These are phyloP conservation scores for Dicyrtoma fusca DNA, from an alignment of 2,888 invertebrate species.

Conservation along the genomic window DNA sequence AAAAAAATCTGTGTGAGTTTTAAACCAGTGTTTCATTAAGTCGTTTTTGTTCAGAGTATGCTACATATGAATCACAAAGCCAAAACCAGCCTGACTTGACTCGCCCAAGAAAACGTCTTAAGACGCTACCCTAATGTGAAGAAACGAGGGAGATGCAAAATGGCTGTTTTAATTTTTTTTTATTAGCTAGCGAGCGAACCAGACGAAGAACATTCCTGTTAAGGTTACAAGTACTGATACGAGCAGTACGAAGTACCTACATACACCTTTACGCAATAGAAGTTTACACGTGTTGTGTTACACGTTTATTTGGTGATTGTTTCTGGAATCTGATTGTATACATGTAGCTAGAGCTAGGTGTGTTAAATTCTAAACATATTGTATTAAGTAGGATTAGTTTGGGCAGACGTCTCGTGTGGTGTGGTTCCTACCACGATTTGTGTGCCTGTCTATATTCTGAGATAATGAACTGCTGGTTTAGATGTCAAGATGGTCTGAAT, in stretches of 20 bases:
- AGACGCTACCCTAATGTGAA: background rate
- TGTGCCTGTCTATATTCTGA: too few species aligned
- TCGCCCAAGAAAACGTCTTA: background rate
- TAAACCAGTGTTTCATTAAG: too few species aligned
- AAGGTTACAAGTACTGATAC: too few species aligned
- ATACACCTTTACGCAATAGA: constrained; percentile 15
- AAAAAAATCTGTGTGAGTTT: too few species aligned
- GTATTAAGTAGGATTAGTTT: too few species aligned
- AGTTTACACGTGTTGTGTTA: constrained; percentile 27
- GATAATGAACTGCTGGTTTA: too few species aligned
- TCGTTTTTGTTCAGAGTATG: too few species aligned
- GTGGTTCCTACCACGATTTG: too few species aligned
- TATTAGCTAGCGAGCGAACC: background rate
- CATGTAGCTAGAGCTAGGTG: background rate
- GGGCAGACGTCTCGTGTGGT: too few species aligned
- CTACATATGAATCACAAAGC: too few species aligned
- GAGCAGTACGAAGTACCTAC: background rate
- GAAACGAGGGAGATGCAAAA: background rate
- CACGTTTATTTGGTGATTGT: constrained; percentile 31
- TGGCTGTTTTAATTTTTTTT: constrained; percentile 15
- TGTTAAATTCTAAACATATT: too few species aligned
- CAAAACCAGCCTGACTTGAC: constrained; percentile 19
- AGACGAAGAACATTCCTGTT: background rate
- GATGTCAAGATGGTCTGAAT: too few species aligned
- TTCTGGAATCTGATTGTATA: constrained; percentile 9